phyloP scores from a whole-genome alignment of 2,113 vertebrate species.

The Ptyas mucosa region DNA sequence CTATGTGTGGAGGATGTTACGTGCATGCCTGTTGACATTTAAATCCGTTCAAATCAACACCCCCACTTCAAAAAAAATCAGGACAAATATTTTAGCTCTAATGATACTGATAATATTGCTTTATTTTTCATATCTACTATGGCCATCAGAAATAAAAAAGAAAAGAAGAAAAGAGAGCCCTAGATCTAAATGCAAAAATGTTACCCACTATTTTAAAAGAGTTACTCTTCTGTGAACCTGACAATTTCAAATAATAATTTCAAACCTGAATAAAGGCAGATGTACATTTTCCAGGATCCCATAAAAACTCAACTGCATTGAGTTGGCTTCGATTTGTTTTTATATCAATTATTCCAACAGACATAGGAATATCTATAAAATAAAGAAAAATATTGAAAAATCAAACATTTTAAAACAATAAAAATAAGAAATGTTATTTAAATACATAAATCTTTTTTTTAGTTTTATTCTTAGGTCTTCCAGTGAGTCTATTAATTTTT shows the following conservation, averaged over 20 bases:
- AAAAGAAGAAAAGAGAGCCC: background rate
- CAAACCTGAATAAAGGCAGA: constrained; percentile 84
- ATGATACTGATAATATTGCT: background rate
- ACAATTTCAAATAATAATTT: background rate
- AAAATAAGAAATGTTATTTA: background rate
- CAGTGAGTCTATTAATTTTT: background rate
- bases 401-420: background rate
- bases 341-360: constrained; percentile 81
- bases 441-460: background rate
- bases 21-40: too few species aligned
- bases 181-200: background rate
- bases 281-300: constrained; percentile 82
- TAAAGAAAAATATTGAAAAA: constrained; percentile 25
- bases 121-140: background rate
- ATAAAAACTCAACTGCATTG: constrained; percentile 82
- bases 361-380: constrained; percentile 81
- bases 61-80: background rate
- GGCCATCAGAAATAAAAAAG: background rate
- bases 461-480: background rate
- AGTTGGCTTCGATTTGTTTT: constrained; percentile 80
- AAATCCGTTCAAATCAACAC: background rate
- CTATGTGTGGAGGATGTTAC: too few species aligned
- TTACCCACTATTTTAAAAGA: background rate
- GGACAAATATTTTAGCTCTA: background rate
- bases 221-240: background rate